Evolutionary conservation across 1,140 invertebrate species (phyloP), one percentile per base, ranked within the genome.

Genomic region (Zaprionus gabonicus): DNA sequence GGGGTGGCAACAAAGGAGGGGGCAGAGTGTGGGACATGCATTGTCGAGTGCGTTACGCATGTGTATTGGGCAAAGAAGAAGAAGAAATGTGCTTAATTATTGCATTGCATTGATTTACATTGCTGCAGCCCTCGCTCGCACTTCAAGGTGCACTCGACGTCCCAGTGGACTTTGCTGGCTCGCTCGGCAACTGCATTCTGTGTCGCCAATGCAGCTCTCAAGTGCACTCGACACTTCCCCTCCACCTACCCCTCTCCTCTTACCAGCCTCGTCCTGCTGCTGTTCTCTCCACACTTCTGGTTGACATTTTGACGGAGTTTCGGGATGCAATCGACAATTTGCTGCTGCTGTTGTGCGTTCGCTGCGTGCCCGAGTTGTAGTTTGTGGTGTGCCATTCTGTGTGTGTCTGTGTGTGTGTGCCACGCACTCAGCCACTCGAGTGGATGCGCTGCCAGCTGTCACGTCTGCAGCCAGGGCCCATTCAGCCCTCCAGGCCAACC

Each of bases 71-170:
- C 46, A 25, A 51, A 46, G 17, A 67, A 46, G 27, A 20, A 34
- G 20, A 58, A 49, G 25, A 73, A 83, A 34, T 80, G 46, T 85
- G 83, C 84, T 87, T 87, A 87, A 87, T 87, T 87, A 87, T 90
- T 88, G 84, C 85, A 87, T 90, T 90, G 84, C 85, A 87, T 90
- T 87, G 84, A 87, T 87, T 88, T 79, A 73, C 68, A 84, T 71
- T 66, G 84, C 74, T 77, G 70, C 36, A 62, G 59, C 36, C 6
- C 13, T 46, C 49, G 71, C 53, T 46, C 49, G 71, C 53, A 31
- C 53, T 56, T 62, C 41, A 64, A 57, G 82, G 63, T 46, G 67
- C 83, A 82, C 82, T 86, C 80, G 57, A 83, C 71, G 68, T 72
- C 74, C 74, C 72, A 71, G 23, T 58, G 67, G 67, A 67, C 66